Evolutionary conservation across 1,140 invertebrate genomes (phyloP).

Genomic region (Chymomyza costata): DNA sequence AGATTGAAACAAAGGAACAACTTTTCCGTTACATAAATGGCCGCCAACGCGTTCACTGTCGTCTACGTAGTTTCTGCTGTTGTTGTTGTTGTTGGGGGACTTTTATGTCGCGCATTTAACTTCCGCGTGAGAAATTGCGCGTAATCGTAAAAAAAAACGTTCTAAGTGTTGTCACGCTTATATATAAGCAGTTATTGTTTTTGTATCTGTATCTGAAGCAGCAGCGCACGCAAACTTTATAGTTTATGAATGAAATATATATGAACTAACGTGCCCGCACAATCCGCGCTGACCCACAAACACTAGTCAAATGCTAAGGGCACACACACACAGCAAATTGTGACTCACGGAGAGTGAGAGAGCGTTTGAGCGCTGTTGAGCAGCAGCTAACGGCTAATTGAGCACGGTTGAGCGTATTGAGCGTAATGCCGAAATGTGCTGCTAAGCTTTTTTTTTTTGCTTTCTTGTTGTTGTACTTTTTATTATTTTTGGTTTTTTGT

Average conservation of each 20-base stretch:
- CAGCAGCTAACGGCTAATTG: too few relatives aligned
- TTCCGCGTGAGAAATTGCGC: constrained; percentile 48
- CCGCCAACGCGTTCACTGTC: constrained; percentile 51
- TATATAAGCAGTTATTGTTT: neutral
- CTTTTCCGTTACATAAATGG: constrained; percentile 40
- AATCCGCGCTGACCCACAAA: constrained; percentile 25
- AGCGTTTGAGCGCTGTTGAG: constrained; percentile 6
- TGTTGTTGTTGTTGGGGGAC: constrained; percentile 19
- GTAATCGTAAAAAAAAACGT: constrained; percentile 37
- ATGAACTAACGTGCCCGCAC: constrained; percentile 2
- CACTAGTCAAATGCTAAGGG: constrained; percentile 22
- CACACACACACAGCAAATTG: constrained; percentile 18
- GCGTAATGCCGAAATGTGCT: neutral
- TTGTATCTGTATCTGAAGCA: constrained; percentile 38
- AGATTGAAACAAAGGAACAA: constrained; percentile 55
- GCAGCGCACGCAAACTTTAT: constrained; percentile 31
- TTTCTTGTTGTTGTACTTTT: constrained; percentile 28
- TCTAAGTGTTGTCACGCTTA: too few relatives aligned
- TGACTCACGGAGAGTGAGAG: constrained; percentile 7
- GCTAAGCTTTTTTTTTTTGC: neutral
- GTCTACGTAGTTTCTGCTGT: constrained; percentile 9
- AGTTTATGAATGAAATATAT: constrained; percentile 51
- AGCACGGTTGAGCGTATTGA: constrained; percentile 9
- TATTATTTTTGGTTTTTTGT: constrained; percentile 47
- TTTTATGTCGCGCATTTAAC: constrained; percentile 43